Evolutionary conservation across 2,113 vertebrate species (phyloP), one percentile per base, ranked within the genome.

Genomic region (Lanius ludovicianus): DNA sequence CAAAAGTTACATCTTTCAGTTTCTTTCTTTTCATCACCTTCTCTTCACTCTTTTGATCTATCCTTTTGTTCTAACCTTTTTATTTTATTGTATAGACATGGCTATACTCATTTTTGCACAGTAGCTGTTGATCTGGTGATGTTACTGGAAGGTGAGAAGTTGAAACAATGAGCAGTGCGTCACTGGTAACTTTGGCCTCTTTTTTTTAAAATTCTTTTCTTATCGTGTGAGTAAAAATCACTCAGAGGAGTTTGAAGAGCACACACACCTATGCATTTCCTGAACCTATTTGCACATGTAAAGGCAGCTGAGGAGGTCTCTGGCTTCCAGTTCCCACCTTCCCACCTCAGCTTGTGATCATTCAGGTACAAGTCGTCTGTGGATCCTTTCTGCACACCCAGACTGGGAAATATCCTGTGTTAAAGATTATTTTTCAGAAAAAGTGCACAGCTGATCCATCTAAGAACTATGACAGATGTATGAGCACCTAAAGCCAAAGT

Each of bases 71-170:
- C 55, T 76, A 79, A 76, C 11, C 7, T 85, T 82, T 91, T 73
- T 18, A n/a, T 76, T 92, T 84, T 53, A 55, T 89, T 67, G 30
- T 84, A n/a, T 37, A 84, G 76, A 50, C 10, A 28, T 28, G 22
- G 21, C 35, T 76, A 21, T 27, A 64, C 44, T 77, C 75, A 55
- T 71, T 97, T 97, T 95, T 75, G 80, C 79, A 84, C 47, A 41
- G 63, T 81, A 78, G 59, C 67, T 92, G 86, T 92, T 52, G 41
- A 82, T 91, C 41, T 85, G 42, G 60, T 41, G 50, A 79, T 92
- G 90, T 92, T 86, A 84, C 42, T 63, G 68, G 55, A 84, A 96
- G 52, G 83, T 95, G 96, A 89, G 91, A 95, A 96, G 22, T 24
- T 95, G 91, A 89, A 95, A 75, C 83, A 88, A 63, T 77, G 47